Base-by-base conservation (phyloP, 2,797 vertebrate genomes). In the Spea hammondii region DNA sequence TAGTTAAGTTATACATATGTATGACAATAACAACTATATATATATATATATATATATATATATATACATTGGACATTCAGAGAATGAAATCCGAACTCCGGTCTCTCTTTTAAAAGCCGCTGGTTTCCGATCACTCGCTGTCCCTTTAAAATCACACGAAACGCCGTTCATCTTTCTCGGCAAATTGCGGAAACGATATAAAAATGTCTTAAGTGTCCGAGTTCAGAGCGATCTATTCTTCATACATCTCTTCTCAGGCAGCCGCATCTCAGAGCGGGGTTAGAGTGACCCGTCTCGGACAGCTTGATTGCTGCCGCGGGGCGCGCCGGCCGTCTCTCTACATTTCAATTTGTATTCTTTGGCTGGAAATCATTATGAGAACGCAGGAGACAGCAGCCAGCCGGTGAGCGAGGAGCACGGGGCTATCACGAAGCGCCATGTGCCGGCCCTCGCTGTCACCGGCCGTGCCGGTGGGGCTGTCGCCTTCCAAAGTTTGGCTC, bases 211-310 rank as follows among this genome's bases (percentile, higher is more conserved):
- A 65, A 65, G 32, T 65, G 5, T 6, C 62, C 62, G 62, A 7
- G 4, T 32, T 17, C 6, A 8, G 14, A 65, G 4, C 5, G 32
- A 47, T n/a, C 3, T 62, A 14, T 13, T 51, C n/a, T 51, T 68
- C 49, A 12, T 68, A 5, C 57, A 6, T 68, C 5, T 68, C 7
- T 14, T n/a, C 17, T 11, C 13, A 51, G 68, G 13, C 6, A 54
- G 12, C 80, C 84, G 67, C 78, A 79, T 85, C 4, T 49, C 76
- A 48, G 72, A 74, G 65, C 49, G 47, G 59, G 74, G 5, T 59
- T 11, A 0, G 1, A 48, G 48, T 72, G 65, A 49, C 53, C 48
- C 4, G 1, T 8, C 53, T 62, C 49, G 9, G 8, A 0, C 48
- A 0, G 9, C 3, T 0, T 72, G 47, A 65, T n/a, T 32, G 4